Conservation (phyloP, 1,140 invertebrate species). For the Phocides pigmalion region DNA sequence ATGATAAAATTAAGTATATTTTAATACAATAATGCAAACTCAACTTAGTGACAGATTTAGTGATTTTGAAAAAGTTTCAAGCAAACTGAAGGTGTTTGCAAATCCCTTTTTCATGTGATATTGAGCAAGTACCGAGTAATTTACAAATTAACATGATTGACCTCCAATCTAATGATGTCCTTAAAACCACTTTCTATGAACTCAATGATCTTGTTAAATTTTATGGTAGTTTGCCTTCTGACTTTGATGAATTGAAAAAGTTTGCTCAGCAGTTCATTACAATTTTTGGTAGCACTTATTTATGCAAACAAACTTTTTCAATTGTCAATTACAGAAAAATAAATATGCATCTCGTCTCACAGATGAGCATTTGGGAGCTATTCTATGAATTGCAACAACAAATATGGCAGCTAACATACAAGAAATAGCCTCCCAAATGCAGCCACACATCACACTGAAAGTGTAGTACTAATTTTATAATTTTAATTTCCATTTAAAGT, state of each 20-base stretch:
- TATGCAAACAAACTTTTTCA: slow-evolving; percentile 32
- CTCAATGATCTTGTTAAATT: slow-evolving; percentile 32
- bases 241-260: slow-evolving; percentile 34
- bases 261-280: slow-evolving; percentile 33
- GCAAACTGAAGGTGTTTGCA: no score
- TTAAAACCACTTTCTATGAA: slow-evolving; percentile 29
- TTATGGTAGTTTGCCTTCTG: slow-evolving; percentile 25
- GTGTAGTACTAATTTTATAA: neutral
- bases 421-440: slow-evolving; percentile 28
- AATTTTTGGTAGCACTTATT: slow-evolving; percentile 34
- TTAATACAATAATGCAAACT: no score
- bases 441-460: slow-evolving; percentile 30
- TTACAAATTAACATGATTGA: slow-evolving; percentile 35
- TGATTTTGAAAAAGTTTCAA: no score
- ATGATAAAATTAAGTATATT: no score
- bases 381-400: slow-evolving; percentile 30
- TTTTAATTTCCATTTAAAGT: neutral
- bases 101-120: no score
- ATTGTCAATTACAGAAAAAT: slow-evolving; percentile 33
- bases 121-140: neutral
- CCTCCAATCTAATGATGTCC: slow-evolving; percentile 26
- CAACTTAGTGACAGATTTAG: no score
- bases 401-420: slow-evolving; percentile 33
- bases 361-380: slow-evolving; percentile 31
- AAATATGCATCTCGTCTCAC: slow-evolving; percentile 25